Evolutionary conservation across 2,113 vertebrate species (phyloP), one percentile per base, ranked within the genome.

Genomic region (Meriones unguiculatus): DNA sequence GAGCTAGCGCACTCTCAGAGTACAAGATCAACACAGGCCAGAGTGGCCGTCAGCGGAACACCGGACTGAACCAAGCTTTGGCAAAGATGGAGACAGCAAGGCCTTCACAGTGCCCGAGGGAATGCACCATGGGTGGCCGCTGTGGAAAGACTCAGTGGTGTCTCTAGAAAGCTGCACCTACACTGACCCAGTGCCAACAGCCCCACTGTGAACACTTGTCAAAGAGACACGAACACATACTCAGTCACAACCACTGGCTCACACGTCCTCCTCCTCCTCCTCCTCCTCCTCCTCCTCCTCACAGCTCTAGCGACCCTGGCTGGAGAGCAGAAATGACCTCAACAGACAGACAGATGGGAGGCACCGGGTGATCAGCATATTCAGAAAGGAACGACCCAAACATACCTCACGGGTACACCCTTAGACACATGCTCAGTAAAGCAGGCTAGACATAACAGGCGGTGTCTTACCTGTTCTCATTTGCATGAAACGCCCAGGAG

Each of bases 291-390:
- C 17, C 46, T 80, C 82, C n/a, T 9, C 18, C 50, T 7, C 87
- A 67, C 32, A 81, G 25, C 11, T 0, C 64, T 35, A 28, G 38
- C 46, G 28, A 46, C 32, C 69, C 10, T 17, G 46, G 69, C 32
- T 38, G 52, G 52, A 46, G 69, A 75, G 84, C 15, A 77, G 50
- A 57, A 32, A 75, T 7, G 50, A 52, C 14, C 4, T 67, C 12
- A 14, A 30, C 1, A 35, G 17, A 22, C 32, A 30, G n/a, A 32
- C 18, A n/a, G 14, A 12, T 0, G 24, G 8, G 46, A 2, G 2
- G 4, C 41, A 41, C 41, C 5, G 46, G 46, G 46, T 46, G 46
- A 46, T 46, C 46, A 5, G 52, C 50, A 4, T 25, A 22, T 52
- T 57, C 77, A 77, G 52, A 24, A 50, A 41, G 2, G 35, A 69